Evolutionary conservation across 2,113 vertebrate genomes (phyloP), one percentile per base, ranked within the genome.

Genomic region (Sitta europaea): DNA sequence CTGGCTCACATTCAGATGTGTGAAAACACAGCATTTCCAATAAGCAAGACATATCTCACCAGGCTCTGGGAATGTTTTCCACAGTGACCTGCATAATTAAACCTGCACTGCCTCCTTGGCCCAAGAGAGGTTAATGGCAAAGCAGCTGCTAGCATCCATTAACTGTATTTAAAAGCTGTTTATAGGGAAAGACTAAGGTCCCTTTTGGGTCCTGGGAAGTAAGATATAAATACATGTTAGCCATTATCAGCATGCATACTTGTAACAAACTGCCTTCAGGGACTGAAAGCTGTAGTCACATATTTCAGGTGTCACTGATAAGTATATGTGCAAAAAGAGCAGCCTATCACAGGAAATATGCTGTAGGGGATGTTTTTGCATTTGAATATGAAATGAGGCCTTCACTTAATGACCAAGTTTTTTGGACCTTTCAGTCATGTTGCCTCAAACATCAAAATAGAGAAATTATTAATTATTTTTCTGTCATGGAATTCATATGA

Each of bases 31-130:
- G 51, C 31, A 59, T 89, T 84, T 87, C 48, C 61, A 87, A 38
- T 82, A 91, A 65, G 23, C 5, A 0, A 67, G 36, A 75, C 0
- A 0, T 55, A 63, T 45, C 68, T 77, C 1, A 0, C 83, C 12
- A 7, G 38, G 22, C 20, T 71, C 53, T 87, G 45, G 57, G 36
- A 86, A 82, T 75, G 25, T 50, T 91, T 78, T 92, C 70, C 36
- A 61, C 45, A 82, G 61, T 78, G 70, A 89, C 93, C 62, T 87
- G 21, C 2, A 1, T 91, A 94, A 96, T 92, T 87, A 92, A 87
- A 95, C 54, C 73, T 91, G 75, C 77, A 72, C 45, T 91, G 36
- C 24, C n/a, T 81, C 72, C 94, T 94, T 94, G 70, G 61, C 73
- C 72, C 66, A 68, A 72, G 53, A 95, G 61, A 79, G 87, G 45